A percentile compares a stretch with the other conserved stretches of the same genome.
Conservation (phyloP, 2,888 invertebrate genomes). For the Hyposoter dolosus region DNA sequence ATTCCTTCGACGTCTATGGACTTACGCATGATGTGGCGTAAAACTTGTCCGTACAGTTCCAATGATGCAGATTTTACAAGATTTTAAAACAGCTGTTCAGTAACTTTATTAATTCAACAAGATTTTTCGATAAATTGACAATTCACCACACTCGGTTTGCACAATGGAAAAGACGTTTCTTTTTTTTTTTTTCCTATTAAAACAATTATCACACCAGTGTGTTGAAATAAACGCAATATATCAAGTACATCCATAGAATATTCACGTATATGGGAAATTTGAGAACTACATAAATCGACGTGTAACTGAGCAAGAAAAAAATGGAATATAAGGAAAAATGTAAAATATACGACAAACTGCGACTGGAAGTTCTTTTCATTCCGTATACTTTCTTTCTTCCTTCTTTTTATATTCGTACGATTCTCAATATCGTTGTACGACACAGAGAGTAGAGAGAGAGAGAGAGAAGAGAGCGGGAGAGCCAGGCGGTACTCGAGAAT, state of each 20-base stretch:
- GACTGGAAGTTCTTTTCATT: neutral
- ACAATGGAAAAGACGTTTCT: neutral
- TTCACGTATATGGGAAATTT: neutral
- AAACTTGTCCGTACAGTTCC: neutral
- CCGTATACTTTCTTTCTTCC: slow-evolving; percentile 15
- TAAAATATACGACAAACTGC: neutral
- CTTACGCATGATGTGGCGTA: too few species aligned
- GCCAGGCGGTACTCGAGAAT: slow-evolving; percentile 8
- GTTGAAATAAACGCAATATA: neutral
- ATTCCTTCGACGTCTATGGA: too few species aligned
- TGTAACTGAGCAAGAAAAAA: neutral
- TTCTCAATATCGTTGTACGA: slow-evolving; percentile 10
- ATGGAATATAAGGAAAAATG: slow-evolving; percentile 8
- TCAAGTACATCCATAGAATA: too few species aligned
- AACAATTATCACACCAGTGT: too few species aligned
- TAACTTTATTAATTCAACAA: neutral
- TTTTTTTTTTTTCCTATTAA: too few species aligned
- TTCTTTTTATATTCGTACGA: slow-evolving; percentile 31
- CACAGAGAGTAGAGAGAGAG: neutral
- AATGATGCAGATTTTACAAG: neutral
- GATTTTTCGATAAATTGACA: too few species aligned
- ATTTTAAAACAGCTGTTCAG: neutral
- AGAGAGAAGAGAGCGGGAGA: slow-evolving; percentile 1
- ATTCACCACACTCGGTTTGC: neutral
- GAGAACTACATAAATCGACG: neutral